Evolutionary conservation across 2,113 vertebrate species (phyloP).

Genomic region (Grammomys surdaster): DNA sequence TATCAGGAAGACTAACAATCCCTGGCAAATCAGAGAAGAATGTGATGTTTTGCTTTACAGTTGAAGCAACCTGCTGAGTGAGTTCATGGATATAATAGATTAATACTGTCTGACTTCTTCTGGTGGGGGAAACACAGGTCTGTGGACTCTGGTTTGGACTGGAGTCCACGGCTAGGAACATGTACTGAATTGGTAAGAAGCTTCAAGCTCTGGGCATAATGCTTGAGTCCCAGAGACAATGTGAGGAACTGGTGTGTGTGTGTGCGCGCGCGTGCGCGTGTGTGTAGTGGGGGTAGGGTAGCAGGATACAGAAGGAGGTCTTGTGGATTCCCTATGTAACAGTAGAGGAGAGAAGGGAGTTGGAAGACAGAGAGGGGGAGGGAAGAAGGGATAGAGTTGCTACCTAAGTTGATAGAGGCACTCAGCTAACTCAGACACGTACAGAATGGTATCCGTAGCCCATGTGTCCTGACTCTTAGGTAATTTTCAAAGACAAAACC

Average conservation of each 20-base stretch:
- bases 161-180: not conserved
- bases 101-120: not conserved
- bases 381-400: too few species aligned
- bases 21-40: not conserved
- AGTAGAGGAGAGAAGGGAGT: not conserved
- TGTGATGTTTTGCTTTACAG: not conserved
- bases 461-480: not conserved
- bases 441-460: not conserved
- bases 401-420: not conserved
- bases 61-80: not conserved
- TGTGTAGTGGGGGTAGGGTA: not conserved
- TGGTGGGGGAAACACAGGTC: rapidly evolving
- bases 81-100: not conserved
- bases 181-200: not conserved
- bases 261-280: not conserved
- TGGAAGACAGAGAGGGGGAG: too few species aligned
- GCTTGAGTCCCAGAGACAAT: not conserved
- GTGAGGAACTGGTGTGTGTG: too few species aligned
- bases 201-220: not conserved
- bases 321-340: not conserved
- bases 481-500: not conserved
- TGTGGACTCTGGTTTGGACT: not conserved
- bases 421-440: not conserved
- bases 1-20: not conserved
- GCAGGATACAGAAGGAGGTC: not conserved